phyloP scores from a whole-genome alignment of 2,113 vertebrate genomes.

The Channa maculata region DNA sequence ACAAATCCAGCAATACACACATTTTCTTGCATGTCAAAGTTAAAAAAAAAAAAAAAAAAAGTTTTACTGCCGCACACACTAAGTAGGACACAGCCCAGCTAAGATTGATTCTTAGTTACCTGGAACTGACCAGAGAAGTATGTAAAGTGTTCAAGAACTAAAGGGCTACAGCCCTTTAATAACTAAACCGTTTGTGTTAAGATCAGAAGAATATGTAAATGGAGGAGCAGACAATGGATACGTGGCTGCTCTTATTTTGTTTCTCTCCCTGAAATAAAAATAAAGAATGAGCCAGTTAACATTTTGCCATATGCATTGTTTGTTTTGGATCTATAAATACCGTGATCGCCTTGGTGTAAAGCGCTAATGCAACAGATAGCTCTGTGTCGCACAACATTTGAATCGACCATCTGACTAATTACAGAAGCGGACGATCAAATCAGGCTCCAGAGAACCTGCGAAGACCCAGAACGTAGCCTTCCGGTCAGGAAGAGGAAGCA shows the following conservation, averaged over 20 bases:
- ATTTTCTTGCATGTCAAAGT: no score
- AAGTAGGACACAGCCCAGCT: no score
- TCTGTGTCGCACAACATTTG: constrained; percentile 63
- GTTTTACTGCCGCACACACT: no score
- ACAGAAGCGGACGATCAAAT: constrained; percentile 24
- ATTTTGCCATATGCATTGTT: constrained; percentile 44
- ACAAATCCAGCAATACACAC: no score
- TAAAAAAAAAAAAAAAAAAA: no score
- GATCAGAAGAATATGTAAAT: not conserved
- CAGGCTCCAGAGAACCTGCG: constrained; percentile 43
- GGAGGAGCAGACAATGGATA: not conserved
- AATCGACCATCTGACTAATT: constrained; percentile 74
- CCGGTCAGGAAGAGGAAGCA: constrained; percentile 86
- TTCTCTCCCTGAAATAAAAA: constrained; percentile 16
- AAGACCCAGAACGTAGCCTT: constrained; percentile 51
- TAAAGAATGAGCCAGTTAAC: constrained; percentile 19
- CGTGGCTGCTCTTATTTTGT: not conserved
- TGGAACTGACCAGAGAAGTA: no score
- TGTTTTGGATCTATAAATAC: constrained; percentile 59
- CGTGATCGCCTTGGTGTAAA: constrained; percentile 28
- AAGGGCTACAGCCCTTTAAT: no score
- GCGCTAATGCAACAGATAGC: constrained; percentile 40
- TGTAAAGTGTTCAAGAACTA: no score
- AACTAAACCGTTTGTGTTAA: no score
- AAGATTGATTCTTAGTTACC: no score